Percentiles rank a stretch among this genome's conserved stretches.
Evolutionary conservation across 2,888 invertebrate genomes (phyloP).

Genomic region (Cyaniris semiargus): DNA sequence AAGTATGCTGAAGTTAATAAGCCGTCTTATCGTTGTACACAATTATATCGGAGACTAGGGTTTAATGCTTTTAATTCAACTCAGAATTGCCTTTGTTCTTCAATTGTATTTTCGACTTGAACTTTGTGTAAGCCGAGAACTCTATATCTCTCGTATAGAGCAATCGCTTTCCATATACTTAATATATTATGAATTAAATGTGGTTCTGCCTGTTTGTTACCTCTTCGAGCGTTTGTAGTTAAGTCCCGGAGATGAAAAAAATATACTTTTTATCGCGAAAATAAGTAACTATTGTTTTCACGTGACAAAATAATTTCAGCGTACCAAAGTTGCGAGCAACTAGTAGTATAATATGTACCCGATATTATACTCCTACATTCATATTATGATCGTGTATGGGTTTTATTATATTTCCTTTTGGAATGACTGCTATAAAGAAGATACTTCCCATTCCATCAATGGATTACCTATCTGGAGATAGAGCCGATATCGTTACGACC

Average conservation of each 20-base stretch:
- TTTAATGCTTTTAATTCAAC: not conserved
- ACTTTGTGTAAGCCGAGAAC: not conserved
- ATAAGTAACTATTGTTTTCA: not conserved
- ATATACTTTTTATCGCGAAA: not conserved
- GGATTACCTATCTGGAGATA: not conserved
- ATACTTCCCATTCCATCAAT: not conserved
- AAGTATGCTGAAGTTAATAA: not conserved
- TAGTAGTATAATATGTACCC: not conserved
- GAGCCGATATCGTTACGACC: constrained; percentile 10
- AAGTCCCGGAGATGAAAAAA: not conserved
- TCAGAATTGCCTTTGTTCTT: not conserved
- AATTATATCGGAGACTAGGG: not conserved
- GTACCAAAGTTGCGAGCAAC: too few relatives aligned
- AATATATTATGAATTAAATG: too few relatives aligned
- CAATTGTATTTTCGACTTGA: not conserved
- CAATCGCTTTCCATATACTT: too few relatives aligned
- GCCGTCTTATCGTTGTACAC: not conserved
- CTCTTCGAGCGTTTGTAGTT: too few relatives aligned
- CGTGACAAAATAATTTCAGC: not conserved
- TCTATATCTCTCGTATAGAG: not conserved
- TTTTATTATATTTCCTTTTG: not conserved
- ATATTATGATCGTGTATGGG: not conserved
- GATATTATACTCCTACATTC: not conserved
- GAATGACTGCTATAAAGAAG: not conserved
- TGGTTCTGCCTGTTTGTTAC: too few relatives aligned